phyloP scores from a whole-genome alignment of 2,797 vertebrate genomes.

The Lutjanus argentimaculatus region DNA sequence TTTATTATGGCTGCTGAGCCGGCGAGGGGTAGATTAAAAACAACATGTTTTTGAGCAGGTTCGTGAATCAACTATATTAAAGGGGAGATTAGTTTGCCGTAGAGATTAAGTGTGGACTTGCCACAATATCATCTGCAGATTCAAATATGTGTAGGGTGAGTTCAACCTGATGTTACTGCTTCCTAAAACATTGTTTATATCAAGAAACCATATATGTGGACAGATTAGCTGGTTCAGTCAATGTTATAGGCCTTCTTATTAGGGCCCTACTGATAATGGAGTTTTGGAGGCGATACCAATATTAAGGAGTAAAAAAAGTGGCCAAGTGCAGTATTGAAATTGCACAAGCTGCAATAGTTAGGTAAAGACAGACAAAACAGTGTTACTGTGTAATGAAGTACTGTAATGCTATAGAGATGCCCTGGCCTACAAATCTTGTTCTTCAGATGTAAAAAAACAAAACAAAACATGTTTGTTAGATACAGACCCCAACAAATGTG shows the following conservation, averaged over 20 bases:
- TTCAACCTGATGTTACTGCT: slow-evolving; percentile 33
- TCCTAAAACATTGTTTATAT: slow-evolving; percentile 19
- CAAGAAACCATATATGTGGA: slow-evolving; percentile 13
- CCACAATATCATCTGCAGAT: slow-evolving; percentile 73
- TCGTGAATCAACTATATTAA: slow-evolving; percentile 87
- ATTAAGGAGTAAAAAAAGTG: no score
- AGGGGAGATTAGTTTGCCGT: slow-evolving; percentile 86
- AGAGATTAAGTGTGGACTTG: slow-evolving; percentile 79
- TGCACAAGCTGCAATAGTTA: no score
- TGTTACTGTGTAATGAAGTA: no score
- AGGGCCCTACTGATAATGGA: no score
- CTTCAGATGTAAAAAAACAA: no score
- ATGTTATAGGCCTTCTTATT: not conserved
- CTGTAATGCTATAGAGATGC: no score
- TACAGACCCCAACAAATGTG: no score
- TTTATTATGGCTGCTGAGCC: slow-evolving; percentile 85
- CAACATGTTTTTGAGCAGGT: slow-evolving; percentile 85
- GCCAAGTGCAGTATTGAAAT: no score
- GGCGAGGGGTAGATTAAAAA: slow-evolving; percentile 87
- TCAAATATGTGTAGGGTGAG: slow-evolving; percentile 52
- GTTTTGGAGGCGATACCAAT: no score
- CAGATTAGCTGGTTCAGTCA: slow-evolving; percentile 29
- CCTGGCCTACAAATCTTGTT: no score
- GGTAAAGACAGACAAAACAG: no score
- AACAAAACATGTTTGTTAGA: no score